These are phyloP conservation scores for Rallus crepitans DNA, from an alignment of 2,797 vertebrate species.

Conservation along the genomic window DNA sequence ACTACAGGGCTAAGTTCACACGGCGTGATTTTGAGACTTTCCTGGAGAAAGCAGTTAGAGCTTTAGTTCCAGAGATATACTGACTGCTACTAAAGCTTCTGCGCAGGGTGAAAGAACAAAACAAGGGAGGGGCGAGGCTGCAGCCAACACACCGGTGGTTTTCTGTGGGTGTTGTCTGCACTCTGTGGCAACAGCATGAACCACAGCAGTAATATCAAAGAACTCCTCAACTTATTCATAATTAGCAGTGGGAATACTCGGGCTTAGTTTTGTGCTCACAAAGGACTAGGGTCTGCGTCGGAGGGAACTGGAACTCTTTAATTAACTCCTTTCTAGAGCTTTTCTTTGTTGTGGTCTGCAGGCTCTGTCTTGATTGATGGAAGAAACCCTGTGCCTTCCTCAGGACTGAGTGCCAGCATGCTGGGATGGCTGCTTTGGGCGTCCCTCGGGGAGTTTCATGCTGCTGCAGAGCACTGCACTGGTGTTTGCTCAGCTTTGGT, in stretches of 20 bases:
- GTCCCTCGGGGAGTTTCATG: not conserved
- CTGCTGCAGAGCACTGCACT: not conserved
- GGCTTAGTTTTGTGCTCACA: slow-evolving; percentile 32
- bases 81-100: not conserved
- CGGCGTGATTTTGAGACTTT: not conserved
- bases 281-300: not conserved
- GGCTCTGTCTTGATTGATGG: not conserved
- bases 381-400: not conserved
- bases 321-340: slow-evolving; percentile 37
- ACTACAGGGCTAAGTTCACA: not conserved
- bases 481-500: fast-evolving
- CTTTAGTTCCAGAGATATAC: not conserved
- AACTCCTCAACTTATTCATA: slow-evolving; percentile 13
- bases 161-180: not conserved
- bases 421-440: not conserved
- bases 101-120: not conserved
- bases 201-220: slow-evolving; percentile 4
- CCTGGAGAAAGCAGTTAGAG: not conserved
- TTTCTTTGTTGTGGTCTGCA: not conserved
- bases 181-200: not conserved
- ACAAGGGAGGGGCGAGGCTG: not conserved
- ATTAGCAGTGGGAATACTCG: slow-evolving; percentile 33
- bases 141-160: not conserved
- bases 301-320: slow-evolving; percentile 40
- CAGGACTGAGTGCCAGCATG: fast-evolving